These are phyloP conservation scores for Karalla daura DNA, from an alignment of 2,797 vertebrate species.

Conservation along the genomic window DNA sequence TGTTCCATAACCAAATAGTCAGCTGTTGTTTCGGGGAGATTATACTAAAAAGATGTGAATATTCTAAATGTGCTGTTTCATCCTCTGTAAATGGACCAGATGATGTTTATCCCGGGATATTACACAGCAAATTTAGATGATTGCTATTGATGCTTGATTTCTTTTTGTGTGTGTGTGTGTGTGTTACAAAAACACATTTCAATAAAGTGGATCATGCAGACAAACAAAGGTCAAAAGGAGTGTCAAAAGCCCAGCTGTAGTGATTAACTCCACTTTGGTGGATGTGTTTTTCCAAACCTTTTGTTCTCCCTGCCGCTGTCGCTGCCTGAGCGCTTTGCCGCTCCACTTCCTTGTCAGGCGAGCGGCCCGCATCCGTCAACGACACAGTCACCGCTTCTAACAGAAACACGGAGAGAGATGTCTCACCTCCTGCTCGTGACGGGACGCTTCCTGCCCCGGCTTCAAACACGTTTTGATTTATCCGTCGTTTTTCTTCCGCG, in stretches of 20 bases:
- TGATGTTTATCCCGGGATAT: background rate
- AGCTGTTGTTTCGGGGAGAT: slow-evolving; percentile 12
- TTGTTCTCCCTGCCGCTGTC: slow-evolving; percentile 38
- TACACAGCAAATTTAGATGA: background rate
- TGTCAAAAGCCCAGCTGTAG: background rate
- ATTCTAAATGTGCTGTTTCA: background rate
- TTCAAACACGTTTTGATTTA: slow-evolving; percentile 2
- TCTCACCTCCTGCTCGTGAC: background rate
- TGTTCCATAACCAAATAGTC: slow-evolving; percentile 12
- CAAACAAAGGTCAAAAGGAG: background rate
- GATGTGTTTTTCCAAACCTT: slow-evolving; percentile 47
- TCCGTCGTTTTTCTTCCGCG: background rate
- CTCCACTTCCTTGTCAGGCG: slow-evolving; percentile 44
- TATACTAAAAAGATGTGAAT: background rate
- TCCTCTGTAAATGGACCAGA: background rate
- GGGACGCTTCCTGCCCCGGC: slow-evolving; percentile 13
- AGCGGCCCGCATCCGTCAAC: slow-evolving; percentile 16
- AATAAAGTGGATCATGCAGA: background rate
- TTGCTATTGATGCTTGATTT: background rate
- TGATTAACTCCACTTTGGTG: slow-evolving; percentile 26
- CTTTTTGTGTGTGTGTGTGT: no score
- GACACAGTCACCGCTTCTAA: background rate
- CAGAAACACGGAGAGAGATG: background rate
- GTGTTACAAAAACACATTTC: no score
- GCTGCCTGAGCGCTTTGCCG: slow-evolving; percentile 30